A percentile compares a stretch with the other conserved stretches of the same genome.
Evolutionary conservation across 2,797 vertebrate genomes (phyloP).

Genomic region (Phoeniculus purpureus): DNA sequence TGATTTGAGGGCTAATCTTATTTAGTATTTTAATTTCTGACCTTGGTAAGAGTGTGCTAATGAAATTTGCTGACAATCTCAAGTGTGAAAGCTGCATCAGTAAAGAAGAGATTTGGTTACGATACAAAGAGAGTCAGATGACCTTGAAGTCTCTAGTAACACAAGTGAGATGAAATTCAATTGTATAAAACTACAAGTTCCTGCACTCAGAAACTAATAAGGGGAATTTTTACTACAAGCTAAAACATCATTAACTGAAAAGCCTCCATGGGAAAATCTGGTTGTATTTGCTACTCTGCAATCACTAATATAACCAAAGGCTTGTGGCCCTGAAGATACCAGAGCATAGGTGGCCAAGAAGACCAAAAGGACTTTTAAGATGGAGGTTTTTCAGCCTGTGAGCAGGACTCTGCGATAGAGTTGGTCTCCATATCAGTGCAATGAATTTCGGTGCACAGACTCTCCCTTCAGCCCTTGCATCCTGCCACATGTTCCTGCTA

Average conservation of each 20-base stretch:
- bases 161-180: neutral
- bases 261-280: neutral
- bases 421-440: rapidly evolving
- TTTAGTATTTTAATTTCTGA: constrained; percentile 62
- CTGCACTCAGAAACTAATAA: neutral
- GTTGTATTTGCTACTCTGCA: neutral
- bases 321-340: neutral
- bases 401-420: rapidly evolving
- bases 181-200: neutral
- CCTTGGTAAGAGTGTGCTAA: constrained; percentile 19
- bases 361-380: neutral
- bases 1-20: constrained; percentile 24
- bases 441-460: neutral
- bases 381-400: neutral
- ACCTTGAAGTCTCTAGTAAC: constrained; percentile 21
- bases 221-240: neutral
- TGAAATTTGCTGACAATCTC: constrained; percentile 38
- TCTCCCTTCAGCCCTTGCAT: neutral
- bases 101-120: constrained; percentile 16
- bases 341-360: neutral
- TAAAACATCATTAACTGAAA: neutral
- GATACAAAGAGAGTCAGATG: neutral
- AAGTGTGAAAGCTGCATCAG: constrained; percentile 29
- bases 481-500: neutral
- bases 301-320: neutral